Evolutionary conservation across 1,140 invertebrate species (phyloP), one percentile per base, ranked within the genome.

Genomic region (Neelides sp.): DNA sequence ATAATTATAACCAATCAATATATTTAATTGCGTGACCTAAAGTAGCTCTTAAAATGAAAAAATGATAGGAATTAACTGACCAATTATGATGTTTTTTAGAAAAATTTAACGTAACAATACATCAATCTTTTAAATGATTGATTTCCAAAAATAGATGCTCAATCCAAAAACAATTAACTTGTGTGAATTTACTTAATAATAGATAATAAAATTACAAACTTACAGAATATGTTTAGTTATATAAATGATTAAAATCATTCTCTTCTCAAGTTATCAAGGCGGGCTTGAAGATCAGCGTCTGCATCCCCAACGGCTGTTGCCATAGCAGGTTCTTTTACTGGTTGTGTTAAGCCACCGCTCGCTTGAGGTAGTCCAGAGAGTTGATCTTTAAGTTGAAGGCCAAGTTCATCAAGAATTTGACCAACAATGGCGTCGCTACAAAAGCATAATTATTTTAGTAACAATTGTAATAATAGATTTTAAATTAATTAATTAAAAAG

Each of bases 331-430:
- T 42, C 32, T 22, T 36, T 52, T 5, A 49, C 50, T 12, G 54
- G 48, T 5, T 66, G 68, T 34, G 69, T 66, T 26, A 60, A 40
- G 43, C 60, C 66, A 36, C 69, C 71, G 15, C 72, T 71, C 28
- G 81, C 77, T 64, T 82, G 77, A n/a, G 91, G 89, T 44, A 95
- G 68, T 15, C 84, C 84, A 10, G 84, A 83, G 28, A 97, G 69
- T 65, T 89, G 80, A 67, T 93, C 89, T 35, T 77, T 84, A 57
- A 98, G 72, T 70, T 98, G 90, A 41, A 98, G 75, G 43, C 95
- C 95, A 50, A 99, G 69, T 72, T 98, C 95, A 68, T 98, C 95
- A 51, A 98, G 70, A 22, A 97, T 91, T 76, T 97, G 89, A 5
- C 80, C 76, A 5, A 92, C 86, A 61, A 90, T 77, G n/a, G 83